These are phyloP conservation scores for Lordiphosa fenestrarum DNA, from an alignment of 2,888 invertebrate genomes.

Conservation along the genomic window DNA sequence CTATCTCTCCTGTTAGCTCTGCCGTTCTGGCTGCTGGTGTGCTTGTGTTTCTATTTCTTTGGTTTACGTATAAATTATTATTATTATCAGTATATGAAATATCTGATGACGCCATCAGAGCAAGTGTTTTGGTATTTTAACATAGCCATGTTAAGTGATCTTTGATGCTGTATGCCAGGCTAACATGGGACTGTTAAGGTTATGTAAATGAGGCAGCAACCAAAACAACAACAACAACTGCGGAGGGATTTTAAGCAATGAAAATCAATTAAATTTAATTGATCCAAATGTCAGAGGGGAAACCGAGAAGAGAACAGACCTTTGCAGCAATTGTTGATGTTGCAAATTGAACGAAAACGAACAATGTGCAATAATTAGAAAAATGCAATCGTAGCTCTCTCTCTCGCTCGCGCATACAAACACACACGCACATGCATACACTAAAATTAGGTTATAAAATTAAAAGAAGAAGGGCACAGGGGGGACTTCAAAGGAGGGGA, in stretches of 20 bases:
- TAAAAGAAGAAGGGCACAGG: conserved; percentile 13
- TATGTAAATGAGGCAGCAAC: conserved; percentile 32
- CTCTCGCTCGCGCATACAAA: conserved; percentile 14
- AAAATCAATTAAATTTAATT: conserved; percentile 77
- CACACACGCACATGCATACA: conserved; percentile 8
- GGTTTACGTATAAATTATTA: conserved; percentile 18
- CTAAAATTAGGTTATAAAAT: conserved; percentile 26
- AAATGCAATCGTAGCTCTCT: conserved; percentile 43
- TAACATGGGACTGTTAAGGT: conserved; percentile 18
- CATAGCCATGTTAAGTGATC: conserved; percentile 1
- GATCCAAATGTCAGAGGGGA: conserved; percentile 61
- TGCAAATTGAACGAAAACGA: conserved; percentile 61
- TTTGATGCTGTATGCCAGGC: background rate
- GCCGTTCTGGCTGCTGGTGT: background rate
- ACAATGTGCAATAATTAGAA: conserved; percentile 71
- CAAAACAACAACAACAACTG: conserved; percentile 29
- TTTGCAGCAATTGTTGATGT: conserved; percentile 20
- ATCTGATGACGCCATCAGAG: conserved; percentile 30
- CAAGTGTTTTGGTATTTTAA: conserved; percentile 5
- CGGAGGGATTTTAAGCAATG: conserved; percentile 58
- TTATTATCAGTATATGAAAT: conserved; percentile 14
- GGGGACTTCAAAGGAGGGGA: background rate
- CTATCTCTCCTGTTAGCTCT: too few relatives aligned
- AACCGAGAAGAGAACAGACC: conserved; percentile 19
- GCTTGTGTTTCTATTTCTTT: conserved; percentile 1